A percentile compares a stretch with the other conserved stretches of the same genome.
Conservation (phyloP, 2,888 invertebrate species). For the Lumbricus terrestris region DNA sequence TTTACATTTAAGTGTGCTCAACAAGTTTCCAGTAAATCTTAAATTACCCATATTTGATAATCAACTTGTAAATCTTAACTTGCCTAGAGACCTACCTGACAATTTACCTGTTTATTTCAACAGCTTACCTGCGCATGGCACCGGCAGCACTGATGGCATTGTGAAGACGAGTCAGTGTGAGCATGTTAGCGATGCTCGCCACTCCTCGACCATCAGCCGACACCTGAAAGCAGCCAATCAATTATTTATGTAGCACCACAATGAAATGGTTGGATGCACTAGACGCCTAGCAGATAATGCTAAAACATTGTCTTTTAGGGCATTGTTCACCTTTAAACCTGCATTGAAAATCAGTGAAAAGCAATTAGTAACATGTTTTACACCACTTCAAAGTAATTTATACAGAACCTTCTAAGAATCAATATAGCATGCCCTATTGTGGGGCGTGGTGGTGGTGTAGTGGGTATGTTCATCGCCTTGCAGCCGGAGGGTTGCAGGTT, state of each 20-base stretch:
- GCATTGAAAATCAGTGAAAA: not conserved
- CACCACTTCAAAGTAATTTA: too few species aligned
- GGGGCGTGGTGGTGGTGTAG: too few species aligned
- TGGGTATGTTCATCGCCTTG: too few species aligned
- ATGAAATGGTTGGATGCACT: not conserved
- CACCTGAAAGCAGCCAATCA: slow-evolving; percentile 46
- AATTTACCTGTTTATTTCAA: not conserved
- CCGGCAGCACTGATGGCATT: slow-evolving; percentile 61
- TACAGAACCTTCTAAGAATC: too few species aligned
- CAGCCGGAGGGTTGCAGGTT: too few species aligned
- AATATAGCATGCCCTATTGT: too few species aligned
- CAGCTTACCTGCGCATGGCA: slow-evolving; percentile 60
- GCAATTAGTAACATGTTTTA: not conserved
- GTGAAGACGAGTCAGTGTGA: slow-evolving; percentile 64
- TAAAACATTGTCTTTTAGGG: not conserved
- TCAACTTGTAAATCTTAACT: not conserved
- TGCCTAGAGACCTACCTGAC: too few species aligned
- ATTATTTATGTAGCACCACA: not conserved
- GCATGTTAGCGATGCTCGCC: slow-evolving; percentile 63
- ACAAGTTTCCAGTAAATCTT: not conserved
- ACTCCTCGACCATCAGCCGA: slow-evolving; percentile 63
- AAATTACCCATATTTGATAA: not conserved
- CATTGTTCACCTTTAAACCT: too few species aligned
- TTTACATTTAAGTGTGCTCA: not conserved
- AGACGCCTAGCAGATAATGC: too few species aligned